Evolutionary conservation across 2,797 vertebrate species (phyloP), one percentile per base, ranked within the genome.

Genomic region (Crenichthys baileyi): DNA sequence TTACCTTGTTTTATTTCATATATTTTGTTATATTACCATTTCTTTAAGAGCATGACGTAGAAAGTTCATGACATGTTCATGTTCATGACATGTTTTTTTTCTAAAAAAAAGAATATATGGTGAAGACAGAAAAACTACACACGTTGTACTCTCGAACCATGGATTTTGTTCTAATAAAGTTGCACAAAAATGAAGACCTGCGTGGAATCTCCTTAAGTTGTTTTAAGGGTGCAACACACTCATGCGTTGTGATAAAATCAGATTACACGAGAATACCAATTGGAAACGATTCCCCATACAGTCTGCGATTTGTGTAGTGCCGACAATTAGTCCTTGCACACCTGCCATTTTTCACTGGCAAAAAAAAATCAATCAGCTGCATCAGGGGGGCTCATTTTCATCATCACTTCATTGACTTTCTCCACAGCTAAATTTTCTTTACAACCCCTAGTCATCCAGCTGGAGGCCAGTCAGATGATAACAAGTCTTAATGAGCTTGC

Each of bases 351-450:
- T 91, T 94, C 92, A 92, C 91, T 15, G n/a, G 73, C 67, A 26
- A 70, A 48, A 84, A 83, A 90, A 94, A 95, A 95, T 94, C 93
- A 94, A 95, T 94, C 92, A 70, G 80, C 86, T 70, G 85, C 89
- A 87, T 90, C 91, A 80, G 82, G 79, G 85, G 81, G 85, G 58
- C 90, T 95, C 89, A 90, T 94, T 94, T 94, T 91, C 92, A 95
- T 95, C 92, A 95, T 94, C 89, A 87, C 91, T 91, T 93, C 89
- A 94, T 91, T 94, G 93, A 94, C 92, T 93, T 94, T 94, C 91
- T 93, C 89, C 84, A 75, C 29, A 36, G 84, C 81, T 89, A 92
- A 92, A 92, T 91, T 90, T 89, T 87, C 90, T 88, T 89, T 88
- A 88, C 88, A 89, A 88, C 87, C 82, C 86, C 85, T 50, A 44